Evolutionary conservation across 2,888 invertebrate species (phyloP).

Genomic region (Crossocerus cetratus): DNA sequence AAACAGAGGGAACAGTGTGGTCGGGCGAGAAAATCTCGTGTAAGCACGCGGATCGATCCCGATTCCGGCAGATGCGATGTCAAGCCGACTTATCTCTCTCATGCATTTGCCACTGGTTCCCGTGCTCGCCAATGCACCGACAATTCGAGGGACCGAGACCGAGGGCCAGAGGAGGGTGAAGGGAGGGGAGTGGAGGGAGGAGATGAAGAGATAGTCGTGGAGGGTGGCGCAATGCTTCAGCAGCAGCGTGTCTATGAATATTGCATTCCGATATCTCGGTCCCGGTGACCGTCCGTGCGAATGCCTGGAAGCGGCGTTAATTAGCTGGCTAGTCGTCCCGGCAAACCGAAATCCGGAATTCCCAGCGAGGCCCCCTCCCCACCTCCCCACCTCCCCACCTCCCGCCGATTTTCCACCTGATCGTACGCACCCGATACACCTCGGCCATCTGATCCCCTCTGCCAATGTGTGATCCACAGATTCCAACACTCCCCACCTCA

Average conservation of each 20-base stretch:
- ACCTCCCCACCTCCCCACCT: not conserved
- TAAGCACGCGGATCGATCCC: constrained; percentile 22
- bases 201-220: not conserved
- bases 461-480: too few relatives aligned
- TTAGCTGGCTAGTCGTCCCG: constrained; percentile 56
- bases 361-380: constrained; percentile 16
- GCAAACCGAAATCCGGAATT: constrained; percentile 48
- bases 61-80: constrained; percentile 26
- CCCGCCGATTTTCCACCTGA: constrained; percentile 10
- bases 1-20: not conserved
- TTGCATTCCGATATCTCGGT: constrained; percentile 63
- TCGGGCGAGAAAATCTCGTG: constrained; percentile 12
- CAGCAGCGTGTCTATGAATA: constrained; percentile 53
- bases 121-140: too few relatives aligned
- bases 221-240: not conserved
- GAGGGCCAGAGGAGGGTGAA: not conserved
- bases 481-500: too few relatives aligned
- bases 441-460: not conserved
- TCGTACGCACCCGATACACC: not conserved
- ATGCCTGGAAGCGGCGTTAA: constrained; percentile 57
- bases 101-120: constrained; percentile 28
- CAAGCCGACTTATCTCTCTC: constrained; percentile 33
- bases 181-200: not conserved
- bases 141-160: too few relatives aligned
- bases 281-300: constrained; percentile 49